Percentiles rank a stretch among this genome's conserved stretches.
Evolutionary conservation across 2,797 vertebrate species (phyloP).

Genomic region (Chiropotes sagulatus): DNA sequence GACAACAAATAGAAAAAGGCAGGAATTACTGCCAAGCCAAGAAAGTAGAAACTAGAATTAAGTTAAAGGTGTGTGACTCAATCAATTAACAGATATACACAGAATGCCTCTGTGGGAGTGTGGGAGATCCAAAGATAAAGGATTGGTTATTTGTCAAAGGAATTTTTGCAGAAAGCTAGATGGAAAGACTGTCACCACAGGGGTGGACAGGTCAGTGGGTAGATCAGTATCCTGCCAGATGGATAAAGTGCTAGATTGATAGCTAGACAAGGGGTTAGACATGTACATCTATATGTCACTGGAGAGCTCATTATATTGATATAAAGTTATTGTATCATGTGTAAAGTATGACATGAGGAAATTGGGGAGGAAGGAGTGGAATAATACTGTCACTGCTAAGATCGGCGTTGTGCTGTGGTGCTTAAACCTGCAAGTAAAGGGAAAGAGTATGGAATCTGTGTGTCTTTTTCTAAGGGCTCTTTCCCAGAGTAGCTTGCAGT

Average conservation of each 20-base stretch:
- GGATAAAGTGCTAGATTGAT: conserved; percentile 64
- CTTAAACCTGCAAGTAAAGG: neutral
- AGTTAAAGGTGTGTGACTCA: neutral
- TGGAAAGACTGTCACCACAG: conserved; percentile 61
- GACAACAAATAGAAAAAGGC: neutral
- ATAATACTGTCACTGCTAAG: neutral
- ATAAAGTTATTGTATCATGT: conserved; percentile 49
- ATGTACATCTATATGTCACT: conserved; percentile 64
- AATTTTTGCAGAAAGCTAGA: conserved; percentile 60
- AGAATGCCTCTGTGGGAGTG: neutral
- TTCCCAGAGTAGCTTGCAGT: neutral
- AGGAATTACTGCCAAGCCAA: neutral
- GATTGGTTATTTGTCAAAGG: conserved; percentile 55
- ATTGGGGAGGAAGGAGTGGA: neutral
- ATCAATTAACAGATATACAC: neutral
- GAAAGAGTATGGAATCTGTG: neutral
- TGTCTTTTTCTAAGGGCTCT: neutral
- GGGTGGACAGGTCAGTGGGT: conserved; percentile 61
- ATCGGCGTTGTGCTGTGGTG: neutral
- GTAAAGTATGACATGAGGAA: conserved; percentile 47
- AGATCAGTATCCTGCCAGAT: conserved; percentile 72
- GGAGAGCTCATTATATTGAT: conserved; percentile 63
- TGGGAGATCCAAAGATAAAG: conserved; percentile 29
- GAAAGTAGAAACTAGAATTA: conserved; percentile 21
- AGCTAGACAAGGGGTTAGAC: conserved; percentile 62